Percentiles rank a stretch among this genome's conserved stretches.
Conservation (phyloP, 2,888 invertebrate genomes). For the Pristionchus fissidentatus region DNA sequence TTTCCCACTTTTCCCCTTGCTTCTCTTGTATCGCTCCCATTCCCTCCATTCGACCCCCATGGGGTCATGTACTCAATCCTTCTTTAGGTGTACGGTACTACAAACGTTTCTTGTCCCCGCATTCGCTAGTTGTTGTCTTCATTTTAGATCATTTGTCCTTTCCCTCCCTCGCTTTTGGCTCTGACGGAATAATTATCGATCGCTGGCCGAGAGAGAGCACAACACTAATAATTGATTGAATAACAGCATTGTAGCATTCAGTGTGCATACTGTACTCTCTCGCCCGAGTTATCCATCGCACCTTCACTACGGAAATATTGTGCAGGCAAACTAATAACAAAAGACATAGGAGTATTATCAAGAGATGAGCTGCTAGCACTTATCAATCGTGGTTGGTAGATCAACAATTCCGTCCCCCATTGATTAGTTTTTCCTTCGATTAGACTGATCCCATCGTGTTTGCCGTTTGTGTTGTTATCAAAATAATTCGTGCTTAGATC, state of each 20-base stretch:
- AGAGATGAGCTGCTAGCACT: conserved; percentile 38
- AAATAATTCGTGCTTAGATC: conserved; percentile 42
- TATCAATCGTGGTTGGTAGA: conserved; percentile 35
- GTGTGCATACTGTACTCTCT: conserved; percentile 18
- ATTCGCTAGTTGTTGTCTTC: conserved; percentile 6
- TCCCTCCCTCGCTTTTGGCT: not conserved
- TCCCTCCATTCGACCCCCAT: conserved; percentile 9
- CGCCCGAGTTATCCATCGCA: not conserved
- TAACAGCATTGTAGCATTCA: not conserved
- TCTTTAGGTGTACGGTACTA: conserved; percentile 9
- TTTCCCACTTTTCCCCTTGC: not conserved
- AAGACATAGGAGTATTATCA: conserved; percentile 30
- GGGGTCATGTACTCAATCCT: not conserved
- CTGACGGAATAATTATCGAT: conserved; percentile 35
- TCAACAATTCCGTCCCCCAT: conserved; percentile 1
- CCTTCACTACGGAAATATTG: not conserved
- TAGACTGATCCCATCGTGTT: not conserved
- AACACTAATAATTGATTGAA: not conserved
- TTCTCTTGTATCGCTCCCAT: not conserved
- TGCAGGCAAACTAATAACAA: conserved; percentile 38
- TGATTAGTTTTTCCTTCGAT: conserved; percentile 23
- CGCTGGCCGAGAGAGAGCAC: conserved; percentile 34
- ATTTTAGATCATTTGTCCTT: not conserved
- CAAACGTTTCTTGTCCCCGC: conserved; percentile 10
- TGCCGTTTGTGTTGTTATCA: conserved; percentile 2